phyloP scores from a whole-genome alignment of 2,797 vertebrate species.

The Pachyuromys duprasi region DNA sequence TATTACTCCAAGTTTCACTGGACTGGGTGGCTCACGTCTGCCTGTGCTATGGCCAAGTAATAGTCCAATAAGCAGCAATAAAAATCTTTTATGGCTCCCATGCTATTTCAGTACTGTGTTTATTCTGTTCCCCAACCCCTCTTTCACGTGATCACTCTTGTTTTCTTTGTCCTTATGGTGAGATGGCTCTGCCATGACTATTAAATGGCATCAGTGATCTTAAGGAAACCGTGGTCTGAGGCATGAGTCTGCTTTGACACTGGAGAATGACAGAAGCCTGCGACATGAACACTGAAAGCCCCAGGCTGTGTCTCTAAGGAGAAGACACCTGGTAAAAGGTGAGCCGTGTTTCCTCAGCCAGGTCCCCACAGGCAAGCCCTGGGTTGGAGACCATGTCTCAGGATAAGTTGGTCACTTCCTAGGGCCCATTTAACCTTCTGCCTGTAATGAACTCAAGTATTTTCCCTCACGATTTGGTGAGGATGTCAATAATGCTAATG shows the following conservation, averaged over 20 bases:
- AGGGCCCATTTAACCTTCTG: neutral
- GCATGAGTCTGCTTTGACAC: neutral
- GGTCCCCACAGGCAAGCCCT: neutral
- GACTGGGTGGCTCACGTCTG: neutral
- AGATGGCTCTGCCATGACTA: constrained; percentile 55
- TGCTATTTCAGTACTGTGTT: neutral
- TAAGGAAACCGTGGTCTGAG: constrained; percentile 27
- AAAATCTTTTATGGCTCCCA: constrained; percentile 62
- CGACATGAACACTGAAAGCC: neutral
- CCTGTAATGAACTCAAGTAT: neutral
- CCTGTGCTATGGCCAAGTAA: neutral
- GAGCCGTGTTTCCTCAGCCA: neutral
- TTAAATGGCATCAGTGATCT: constrained; percentile 25
- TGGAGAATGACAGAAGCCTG: neutral
- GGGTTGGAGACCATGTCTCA: fast-evolving
- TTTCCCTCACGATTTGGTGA: constrained; percentile 16
- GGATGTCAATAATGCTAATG: neutral
- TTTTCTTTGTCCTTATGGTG: constrained; percentile 54
- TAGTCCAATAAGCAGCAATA: constrained; percentile 43
- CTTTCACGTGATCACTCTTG: constrained; percentile 43
- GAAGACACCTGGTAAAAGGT: neutral
- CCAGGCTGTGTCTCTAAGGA: neutral
- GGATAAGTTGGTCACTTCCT: neutral
- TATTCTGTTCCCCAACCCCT: neutral
- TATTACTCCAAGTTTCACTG: neutral